Conservation (phyloP, 2,797 vertebrate species). For the Channa striata region DNA sequence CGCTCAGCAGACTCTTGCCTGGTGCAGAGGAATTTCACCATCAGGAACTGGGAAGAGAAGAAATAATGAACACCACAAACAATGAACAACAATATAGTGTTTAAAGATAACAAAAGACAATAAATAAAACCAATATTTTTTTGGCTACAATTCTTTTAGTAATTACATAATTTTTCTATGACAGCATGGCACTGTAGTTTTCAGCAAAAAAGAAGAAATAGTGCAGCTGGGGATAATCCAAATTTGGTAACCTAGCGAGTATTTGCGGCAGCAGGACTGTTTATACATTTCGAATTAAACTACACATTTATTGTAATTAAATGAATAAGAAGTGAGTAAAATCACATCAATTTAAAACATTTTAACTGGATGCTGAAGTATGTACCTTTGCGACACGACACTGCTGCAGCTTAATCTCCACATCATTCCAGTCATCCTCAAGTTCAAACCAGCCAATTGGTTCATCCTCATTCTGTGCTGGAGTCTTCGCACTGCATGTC, state of each 20-base stretch:
- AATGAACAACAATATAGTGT: neutral
- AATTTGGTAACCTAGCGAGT: neutral
- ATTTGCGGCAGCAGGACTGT: neutral
- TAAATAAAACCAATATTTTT: neutral
- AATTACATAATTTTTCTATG: too few relatives aligned
- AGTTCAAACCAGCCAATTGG: constrained; percentile 98
- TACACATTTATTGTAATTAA: neutral
- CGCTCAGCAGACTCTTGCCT: constrained; percentile 94
- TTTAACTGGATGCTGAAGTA: neutral
- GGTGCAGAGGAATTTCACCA: constrained; percentile 97
- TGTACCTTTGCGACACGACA: constrained; percentile 92
- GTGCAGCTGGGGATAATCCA: too few relatives aligned
- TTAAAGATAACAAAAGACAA: too few relatives aligned
- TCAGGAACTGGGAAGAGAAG: constrained; percentile 88
- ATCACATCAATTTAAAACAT: neutral
- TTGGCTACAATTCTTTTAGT: too few relatives aligned
- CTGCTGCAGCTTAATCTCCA: constrained; percentile 93
- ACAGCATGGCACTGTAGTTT: neutral
- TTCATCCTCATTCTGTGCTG: constrained; percentile 88
- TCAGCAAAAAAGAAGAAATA: neutral
- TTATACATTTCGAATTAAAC: neutral
- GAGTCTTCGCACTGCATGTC: constrained; percentile 67
- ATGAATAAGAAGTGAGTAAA: neutral
- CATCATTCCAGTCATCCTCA: constrained; percentile 97
- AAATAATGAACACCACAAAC: too few relatives aligned